Evolutionary conservation across 2,113 vertebrate genomes (phyloP).

Genomic region (Panthera uncia): DNA sequence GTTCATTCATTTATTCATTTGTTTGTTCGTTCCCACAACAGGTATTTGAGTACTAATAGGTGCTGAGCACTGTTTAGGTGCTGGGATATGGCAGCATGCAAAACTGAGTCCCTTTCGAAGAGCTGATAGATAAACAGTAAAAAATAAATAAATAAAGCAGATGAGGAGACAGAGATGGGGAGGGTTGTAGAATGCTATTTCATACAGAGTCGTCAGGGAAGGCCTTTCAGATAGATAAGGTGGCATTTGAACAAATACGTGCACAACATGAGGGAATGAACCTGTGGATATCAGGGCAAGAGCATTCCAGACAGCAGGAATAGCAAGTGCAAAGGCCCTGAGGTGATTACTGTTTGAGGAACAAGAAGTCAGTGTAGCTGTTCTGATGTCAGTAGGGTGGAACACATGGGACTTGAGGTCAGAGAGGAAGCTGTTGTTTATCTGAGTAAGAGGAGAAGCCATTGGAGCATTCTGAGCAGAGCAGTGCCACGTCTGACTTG

Average conservation of each 20-base stretch:
- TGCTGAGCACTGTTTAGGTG: not conserved
- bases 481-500: not conserved
- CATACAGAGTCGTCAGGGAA: not conserved
- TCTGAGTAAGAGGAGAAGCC: not conserved
- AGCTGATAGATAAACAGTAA: not conserved
- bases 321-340: conserved; percentile 3
- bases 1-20: not conserved
- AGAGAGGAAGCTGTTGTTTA: not conserved
- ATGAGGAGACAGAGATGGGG: not conserved
- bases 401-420: not conserved
- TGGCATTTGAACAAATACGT: not conserved
- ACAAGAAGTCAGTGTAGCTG: not conserved
- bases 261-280: not conserved
- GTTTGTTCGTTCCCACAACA: not conserved
- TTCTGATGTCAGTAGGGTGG: not conserved
- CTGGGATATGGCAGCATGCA: not conserved
- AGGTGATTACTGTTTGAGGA: not conserved
- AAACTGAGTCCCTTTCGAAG: not conserved
- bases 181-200: not conserved
- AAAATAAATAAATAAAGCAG: not conserved
- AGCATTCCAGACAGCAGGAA: not conserved
- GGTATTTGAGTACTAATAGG: not conserved
- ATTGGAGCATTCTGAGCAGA: not conserved
- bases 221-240: not conserved
- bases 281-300: not conserved